phyloP scores from a whole-genome alignment of 2,797 vertebrate species.

The Enteromius treurensis region DNA sequence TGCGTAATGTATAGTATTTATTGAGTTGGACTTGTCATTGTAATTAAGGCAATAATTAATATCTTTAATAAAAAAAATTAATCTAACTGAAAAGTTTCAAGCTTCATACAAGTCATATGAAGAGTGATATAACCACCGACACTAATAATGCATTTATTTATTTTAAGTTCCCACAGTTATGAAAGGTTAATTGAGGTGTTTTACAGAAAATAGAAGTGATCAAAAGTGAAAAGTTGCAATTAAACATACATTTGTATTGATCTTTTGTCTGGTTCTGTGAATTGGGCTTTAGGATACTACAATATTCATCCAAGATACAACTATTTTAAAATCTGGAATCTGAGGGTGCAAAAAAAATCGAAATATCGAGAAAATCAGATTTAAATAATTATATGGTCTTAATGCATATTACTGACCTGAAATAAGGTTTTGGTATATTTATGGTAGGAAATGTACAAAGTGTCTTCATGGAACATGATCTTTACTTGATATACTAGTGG shows the following conservation, averaged over 20 bases:
- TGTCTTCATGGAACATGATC: too few species aligned
- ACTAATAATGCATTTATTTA: background rate
- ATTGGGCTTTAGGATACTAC: too few species aligned
- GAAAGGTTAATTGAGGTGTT: background rate
- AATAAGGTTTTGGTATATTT: too few species aligned
- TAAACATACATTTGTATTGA: background rate
- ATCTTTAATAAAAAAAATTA: background rate
- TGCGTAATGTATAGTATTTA: constrained; percentile 19
- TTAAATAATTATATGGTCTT: too few species aligned
- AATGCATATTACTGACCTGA: too few species aligned
- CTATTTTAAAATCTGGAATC: too few species aligned
- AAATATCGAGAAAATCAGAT: too few species aligned
- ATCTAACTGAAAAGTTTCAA: background rate
- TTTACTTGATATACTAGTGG: too few species aligned
- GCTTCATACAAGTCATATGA: background rate
- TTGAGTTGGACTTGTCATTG: background rate
- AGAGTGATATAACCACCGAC: background rate
- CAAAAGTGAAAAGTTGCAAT: background rate
- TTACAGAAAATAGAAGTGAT: background rate
- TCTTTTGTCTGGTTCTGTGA: background rate
- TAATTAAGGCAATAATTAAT: constrained; percentile 23
- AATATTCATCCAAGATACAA: too few species aligned
- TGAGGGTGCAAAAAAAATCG: too few species aligned
- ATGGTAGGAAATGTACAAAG: too few species aligned
- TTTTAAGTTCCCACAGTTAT: background rate